phyloP scores from a whole-genome alignment of 2,113 vertebrate genomes.

The Pagrus major region DNA sequence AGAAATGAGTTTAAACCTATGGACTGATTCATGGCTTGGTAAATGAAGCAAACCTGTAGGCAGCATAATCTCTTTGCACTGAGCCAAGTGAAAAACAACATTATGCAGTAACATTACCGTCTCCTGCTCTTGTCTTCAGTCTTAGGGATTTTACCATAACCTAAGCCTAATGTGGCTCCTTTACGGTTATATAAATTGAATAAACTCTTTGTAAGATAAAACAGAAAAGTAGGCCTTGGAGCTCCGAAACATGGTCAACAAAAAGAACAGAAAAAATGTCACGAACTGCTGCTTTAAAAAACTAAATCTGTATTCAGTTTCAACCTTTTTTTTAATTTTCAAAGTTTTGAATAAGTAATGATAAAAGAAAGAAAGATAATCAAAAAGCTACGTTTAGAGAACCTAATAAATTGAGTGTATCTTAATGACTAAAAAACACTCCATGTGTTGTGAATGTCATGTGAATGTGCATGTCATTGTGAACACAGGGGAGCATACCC shows the following conservation, averaged over 20 bases:
- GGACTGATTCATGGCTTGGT: conserved; percentile 6
- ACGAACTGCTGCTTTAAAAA: not conserved
- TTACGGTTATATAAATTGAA: conserved; percentile 1
- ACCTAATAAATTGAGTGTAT: not conserved
- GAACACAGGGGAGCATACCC: not conserved
- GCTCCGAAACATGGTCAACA: not conserved
- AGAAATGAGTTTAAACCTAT: not conserved
- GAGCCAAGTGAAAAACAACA: not conserved
- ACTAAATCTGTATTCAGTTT: not conserved
- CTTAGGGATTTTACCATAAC: not conserved
- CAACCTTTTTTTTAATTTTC: too few relatives aligned
- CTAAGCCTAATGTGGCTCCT: not conserved
- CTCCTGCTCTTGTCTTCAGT: not conserved
- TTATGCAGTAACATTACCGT: not conserved
- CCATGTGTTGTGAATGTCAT: too few relatives aligned
- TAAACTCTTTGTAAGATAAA: not conserved
- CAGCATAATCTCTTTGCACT: not conserved
- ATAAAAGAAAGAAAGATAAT: not conserved
- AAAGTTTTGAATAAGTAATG: not conserved
- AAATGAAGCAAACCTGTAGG: conserved; percentile 1
- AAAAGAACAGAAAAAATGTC: not conserved
- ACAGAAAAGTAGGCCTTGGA: not conserved
- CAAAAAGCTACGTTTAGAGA: not conserved
- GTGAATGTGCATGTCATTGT: not conserved
- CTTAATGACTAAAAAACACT: not conserved